Evolutionary conservation across 2,113 vertebrate species (phyloP).

Genomic region (Oceanodroma tethys): DNA sequence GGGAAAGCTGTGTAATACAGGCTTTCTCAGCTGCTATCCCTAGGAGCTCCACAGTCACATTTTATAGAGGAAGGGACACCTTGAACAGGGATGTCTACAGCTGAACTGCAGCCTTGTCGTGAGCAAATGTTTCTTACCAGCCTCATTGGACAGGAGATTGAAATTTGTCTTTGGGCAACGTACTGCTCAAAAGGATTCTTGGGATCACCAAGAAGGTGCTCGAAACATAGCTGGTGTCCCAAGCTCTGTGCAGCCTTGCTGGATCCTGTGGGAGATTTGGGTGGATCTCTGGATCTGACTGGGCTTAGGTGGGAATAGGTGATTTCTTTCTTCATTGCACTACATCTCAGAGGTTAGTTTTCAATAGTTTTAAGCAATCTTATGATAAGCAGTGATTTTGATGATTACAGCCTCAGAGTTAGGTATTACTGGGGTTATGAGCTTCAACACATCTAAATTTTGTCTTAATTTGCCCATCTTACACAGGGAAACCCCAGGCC

Average conservation of each 20-base stretch:
- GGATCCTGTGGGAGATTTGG: neutral
- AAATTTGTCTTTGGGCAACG: neutral
- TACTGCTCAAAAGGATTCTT: neutral
- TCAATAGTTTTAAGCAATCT: neutral
- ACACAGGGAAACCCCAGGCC: neutral
- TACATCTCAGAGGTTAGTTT: neutral
- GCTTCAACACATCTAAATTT: neutral
- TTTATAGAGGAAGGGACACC: neutral
- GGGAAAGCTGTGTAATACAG: neutral
- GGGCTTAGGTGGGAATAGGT: neutral
- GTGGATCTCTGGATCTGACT: neutral
- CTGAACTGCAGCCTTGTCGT: neutral
- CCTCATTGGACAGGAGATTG: no score
- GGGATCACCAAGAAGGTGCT: neutral
- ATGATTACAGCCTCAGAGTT: no score
- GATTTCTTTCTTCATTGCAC: neutral
- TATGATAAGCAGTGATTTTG: neutral
- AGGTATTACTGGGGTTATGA: no score
- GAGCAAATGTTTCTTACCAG: neutral
- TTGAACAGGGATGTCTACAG: neutral
- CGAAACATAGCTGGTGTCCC: neutral
- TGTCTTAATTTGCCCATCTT: neutral
- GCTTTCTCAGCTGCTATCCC: neutral
- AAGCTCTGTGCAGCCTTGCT: neutral
- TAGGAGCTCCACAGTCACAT: neutral